Conservation (phyloP, 2,113 vertebrate genomes). For the Channa maculata region DNA sequence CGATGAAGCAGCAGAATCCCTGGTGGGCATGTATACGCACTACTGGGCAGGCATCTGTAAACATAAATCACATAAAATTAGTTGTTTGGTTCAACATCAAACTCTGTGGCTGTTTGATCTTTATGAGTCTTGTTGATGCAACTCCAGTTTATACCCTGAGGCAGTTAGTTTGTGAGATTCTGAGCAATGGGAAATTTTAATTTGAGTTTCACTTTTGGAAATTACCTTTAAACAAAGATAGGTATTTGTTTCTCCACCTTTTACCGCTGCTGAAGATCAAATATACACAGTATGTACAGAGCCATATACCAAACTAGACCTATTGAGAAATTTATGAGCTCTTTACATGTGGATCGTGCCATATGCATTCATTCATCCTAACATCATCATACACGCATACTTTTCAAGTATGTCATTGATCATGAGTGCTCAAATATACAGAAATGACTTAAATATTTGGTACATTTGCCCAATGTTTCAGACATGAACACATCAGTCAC, state of each 20-base stretch:
- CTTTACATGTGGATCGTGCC: neutral
- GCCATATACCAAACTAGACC: neutral
- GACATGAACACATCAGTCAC: slow-evolving; percentile 33
- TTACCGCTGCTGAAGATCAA: neutral
- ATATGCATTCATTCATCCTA: neutral
- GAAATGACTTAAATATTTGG: slow-evolving; percentile 8
- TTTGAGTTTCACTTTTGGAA: slow-evolving; percentile 26
- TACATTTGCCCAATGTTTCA: neutral
- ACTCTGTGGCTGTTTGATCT: slow-evolving; percentile 14
- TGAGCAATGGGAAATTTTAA: slow-evolving; percentile 30
- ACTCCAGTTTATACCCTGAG: neutral
- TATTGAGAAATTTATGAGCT: neutral
- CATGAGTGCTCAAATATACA: neutral
- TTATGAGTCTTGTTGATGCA: slow-evolving; percentile 1
- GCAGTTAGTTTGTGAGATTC: slow-evolving; percentile 28
- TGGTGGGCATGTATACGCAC: slow-evolving; percentile 33
- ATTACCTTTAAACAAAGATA: slow-evolving; percentile 12
- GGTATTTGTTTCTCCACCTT: neutral
- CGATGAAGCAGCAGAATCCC: slow-evolving; percentile 39
- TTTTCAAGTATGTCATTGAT: neutral
- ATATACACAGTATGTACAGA: neutral
- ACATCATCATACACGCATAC: neutral
- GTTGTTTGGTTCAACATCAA: slow-evolving; percentile 23
- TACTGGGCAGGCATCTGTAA: slow-evolving; percentile 29
- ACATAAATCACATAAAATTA: slow-evolving; percentile 42